These are phyloP conservation scores for Dipodomys spectabilis DNA, from an alignment of 2,113 vertebrate species.

Conservation along the genomic window DNA sequence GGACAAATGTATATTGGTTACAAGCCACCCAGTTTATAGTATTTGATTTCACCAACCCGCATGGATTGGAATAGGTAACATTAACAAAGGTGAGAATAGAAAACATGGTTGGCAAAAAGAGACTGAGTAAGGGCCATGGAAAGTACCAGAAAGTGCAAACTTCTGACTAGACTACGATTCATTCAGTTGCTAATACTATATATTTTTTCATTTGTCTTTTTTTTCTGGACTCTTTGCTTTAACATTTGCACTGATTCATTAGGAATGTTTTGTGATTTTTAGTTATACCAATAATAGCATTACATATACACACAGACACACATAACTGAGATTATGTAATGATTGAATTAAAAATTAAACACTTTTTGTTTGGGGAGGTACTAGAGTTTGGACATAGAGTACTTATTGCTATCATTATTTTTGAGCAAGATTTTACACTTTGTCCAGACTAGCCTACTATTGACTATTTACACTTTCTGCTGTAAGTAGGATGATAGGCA, in stretches of 20 bases:
- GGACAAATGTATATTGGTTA: background rate
- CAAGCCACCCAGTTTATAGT: background rate
- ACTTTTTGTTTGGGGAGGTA: no score
- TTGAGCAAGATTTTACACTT: no score
- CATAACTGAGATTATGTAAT: background rate
- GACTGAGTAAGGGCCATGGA: background rate
- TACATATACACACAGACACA: background rate
- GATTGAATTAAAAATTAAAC: background rate
- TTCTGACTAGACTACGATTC: no score
- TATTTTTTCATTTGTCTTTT: background rate
- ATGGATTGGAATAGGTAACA: background rate
- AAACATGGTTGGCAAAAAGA: background rate
- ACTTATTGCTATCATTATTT: no score
- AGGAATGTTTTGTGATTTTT: conserved; percentile 12
- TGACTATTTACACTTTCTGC: no score
- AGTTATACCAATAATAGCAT: background rate
- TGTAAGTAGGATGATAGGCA: no score
- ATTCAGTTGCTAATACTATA: background rate
- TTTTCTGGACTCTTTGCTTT: background rate
- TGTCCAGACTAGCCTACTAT: no score
- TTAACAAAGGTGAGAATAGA: background rate
- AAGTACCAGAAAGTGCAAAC: background rate
- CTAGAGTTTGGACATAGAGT: no score
- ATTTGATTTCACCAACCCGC: background rate
- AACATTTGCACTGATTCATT: background rate